Conservation (phyloP, 1,140 invertebrate genomes). For the Plectrocnemia conspersa region DNA sequence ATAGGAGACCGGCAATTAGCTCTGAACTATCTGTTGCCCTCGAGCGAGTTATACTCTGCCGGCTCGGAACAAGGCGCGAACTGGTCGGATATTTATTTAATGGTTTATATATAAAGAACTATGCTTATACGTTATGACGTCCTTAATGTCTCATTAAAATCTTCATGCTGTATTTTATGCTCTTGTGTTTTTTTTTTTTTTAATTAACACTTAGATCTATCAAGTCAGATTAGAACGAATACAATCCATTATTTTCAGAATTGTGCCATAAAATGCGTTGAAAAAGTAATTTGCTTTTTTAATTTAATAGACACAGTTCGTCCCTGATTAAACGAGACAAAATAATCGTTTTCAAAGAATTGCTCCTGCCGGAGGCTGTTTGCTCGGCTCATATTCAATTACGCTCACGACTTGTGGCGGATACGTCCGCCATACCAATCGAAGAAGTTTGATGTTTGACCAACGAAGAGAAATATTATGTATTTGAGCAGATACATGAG, state of each 20-base stretch:
- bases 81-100: too few relatives aligned
- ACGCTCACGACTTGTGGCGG: constrained; percentile 28
- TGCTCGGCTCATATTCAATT: constrained; percentile 36
- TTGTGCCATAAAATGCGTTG: too few relatives aligned
- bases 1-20: constrained; percentile 34
- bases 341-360: constrained; percentile 28
- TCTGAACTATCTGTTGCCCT: constrained; percentile 23
- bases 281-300: constrained; percentile 3
- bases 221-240: neutral
- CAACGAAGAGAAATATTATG: too few relatives aligned
- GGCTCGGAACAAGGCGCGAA: constrained; percentile 1
- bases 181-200: neutral
- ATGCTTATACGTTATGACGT: too few relatives aligned
- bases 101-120: too few relatives aligned
- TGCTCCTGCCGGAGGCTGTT: constrained; percentile 30
- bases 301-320: constrained; percentile 7
- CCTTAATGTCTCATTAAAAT: too few relatives aligned
- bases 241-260: constrained; percentile 2
- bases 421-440: constrained; percentile 2
- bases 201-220: neutral
- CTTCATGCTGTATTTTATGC: too few relatives aligned
- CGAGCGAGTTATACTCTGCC: constrained; percentile 5
- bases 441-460: too few relatives aligned
- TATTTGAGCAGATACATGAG: too few relatives aligned
- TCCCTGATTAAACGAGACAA: constrained; percentile 19